These are phyloP conservation scores for Euclidia mi DNA, from an alignment of 2,888 invertebrate genomes.

Conservation along the genomic window DNA sequence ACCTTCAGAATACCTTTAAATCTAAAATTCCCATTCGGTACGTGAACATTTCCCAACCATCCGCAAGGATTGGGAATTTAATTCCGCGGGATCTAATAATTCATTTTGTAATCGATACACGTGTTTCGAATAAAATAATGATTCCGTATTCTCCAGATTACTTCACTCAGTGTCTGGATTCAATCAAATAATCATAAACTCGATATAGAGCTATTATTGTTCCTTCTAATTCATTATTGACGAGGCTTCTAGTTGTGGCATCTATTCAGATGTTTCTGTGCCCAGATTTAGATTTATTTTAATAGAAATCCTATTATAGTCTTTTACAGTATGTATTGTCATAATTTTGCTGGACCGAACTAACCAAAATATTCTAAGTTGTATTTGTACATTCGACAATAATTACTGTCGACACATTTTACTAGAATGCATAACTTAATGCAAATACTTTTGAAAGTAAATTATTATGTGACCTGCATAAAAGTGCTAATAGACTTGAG, in stretches of 20 bases:
- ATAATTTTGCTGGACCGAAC: too few relatives aligned
- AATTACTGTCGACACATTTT: too few relatives aligned
- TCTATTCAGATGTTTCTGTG: background rate
- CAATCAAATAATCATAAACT: conserved; percentile 6
- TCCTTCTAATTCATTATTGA: background rate
- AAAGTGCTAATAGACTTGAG: too few relatives aligned
- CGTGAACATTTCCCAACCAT: background rate
- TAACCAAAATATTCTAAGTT: too few relatives aligned
- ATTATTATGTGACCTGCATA: too few relatives aligned
- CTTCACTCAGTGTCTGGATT: background rate
- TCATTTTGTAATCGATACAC: conserved; percentile 5
- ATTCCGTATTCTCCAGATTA: conserved; percentile 2
- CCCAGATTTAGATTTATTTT: too few relatives aligned
- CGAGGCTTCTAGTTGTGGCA: background rate
- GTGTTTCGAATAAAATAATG: conserved; percentile 3
- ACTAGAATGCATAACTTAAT: too few relatives aligned
- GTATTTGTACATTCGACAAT: too few relatives aligned
- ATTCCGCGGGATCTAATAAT: background rate
- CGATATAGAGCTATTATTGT: background rate
- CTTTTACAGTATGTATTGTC: too few relatives aligned
- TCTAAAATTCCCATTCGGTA: background rate
- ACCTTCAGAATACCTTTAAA: background rate
- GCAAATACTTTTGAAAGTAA: too few relatives aligned
- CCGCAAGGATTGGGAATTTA: conserved; percentile 6
- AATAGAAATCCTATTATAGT: too few relatives aligned